Percentiles rank a stretch among this genome's conserved stretches.
Evolutionary conservation across 2,797 vertebrate species (phyloP).

Genomic region (Pantherophis alleghaniensis): DNA sequence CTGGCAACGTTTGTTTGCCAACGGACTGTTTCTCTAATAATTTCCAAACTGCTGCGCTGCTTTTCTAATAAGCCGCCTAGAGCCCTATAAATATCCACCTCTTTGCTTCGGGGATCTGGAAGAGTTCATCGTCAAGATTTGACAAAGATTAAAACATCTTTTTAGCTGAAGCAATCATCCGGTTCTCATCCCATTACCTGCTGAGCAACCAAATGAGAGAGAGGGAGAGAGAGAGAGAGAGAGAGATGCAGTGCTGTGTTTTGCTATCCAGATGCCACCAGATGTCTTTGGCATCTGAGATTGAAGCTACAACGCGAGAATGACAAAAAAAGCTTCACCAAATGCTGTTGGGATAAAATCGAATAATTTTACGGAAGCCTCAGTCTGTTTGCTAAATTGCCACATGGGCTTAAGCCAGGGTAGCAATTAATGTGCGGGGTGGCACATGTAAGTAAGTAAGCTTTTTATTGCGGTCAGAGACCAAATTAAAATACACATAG

Average conservation of each 20-base stretch:
- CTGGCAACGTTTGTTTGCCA: background rate
- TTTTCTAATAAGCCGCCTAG: background rate
- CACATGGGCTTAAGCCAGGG: background rate
- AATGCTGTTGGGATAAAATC: background rate
- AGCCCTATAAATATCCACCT: conserved; percentile 41
- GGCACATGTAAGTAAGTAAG: no score
- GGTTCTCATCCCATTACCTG: background rate
- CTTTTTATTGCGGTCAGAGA: no score
- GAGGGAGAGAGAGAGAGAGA: background rate
- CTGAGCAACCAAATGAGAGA: accelerated
- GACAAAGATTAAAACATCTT: conserved; percentile 40
- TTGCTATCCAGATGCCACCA: background rate
- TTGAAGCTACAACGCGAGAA: background rate
- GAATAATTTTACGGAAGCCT: background rate
- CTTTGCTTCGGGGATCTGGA: background rate
- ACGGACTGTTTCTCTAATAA: background rate
- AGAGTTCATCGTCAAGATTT: conserved; percentile 29
- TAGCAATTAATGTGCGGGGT: no score
- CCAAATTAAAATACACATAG: no score
- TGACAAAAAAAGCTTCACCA: background rate
- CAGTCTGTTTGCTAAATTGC: background rate
- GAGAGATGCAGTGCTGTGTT: no score
- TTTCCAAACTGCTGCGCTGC: conserved; percentile 1
- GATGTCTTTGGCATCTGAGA: background rate
- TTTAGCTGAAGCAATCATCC: conserved; percentile 15